Conservation (phyloP, 2,113 vertebrate species). For the Accipiter virgatus region DNA sequence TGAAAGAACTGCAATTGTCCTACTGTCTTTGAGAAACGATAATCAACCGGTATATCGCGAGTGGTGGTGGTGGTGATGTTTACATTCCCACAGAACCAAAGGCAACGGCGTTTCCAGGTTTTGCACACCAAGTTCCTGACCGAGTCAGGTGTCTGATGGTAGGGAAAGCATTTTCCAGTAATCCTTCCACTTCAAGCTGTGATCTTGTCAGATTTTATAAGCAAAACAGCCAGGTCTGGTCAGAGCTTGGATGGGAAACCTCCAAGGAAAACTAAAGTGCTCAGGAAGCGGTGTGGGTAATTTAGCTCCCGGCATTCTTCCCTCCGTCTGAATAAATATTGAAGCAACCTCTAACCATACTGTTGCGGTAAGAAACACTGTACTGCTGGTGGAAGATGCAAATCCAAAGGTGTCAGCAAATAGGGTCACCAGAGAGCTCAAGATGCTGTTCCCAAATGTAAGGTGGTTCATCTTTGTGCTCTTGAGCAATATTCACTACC, state of each 20-base stretch:
- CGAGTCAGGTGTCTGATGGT: not conserved
- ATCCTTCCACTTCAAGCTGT: not conserved
- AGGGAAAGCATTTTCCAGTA: not conserved
- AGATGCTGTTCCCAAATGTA: not conserved
- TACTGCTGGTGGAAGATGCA: not conserved
- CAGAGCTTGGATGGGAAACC: conserved; percentile 34
- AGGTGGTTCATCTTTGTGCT: not conserved
- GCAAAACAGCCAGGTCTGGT: not conserved
- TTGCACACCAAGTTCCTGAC: not conserved
- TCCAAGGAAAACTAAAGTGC: not conserved
- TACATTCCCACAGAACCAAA: conserved; percentile 24
- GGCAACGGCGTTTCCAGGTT: not conserved
- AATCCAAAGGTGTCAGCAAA: conserved; percentile 18
- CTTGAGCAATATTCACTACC: not conserved
- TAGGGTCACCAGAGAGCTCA: not conserved
- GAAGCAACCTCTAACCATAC: not conserved
- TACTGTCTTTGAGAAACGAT: not conserved
- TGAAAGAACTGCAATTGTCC: not conserved
- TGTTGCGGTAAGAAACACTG: not conserved
- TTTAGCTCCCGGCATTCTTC: not conserved
- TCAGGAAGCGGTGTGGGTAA: conserved; percentile 22
- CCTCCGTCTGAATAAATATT: conserved; percentile 20
- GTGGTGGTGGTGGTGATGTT: not conserved
- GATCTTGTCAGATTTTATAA: not conserved
- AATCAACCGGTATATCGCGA: accelerated